Percentiles rank a stretch among this genome's conserved stretches.
phyloP scores from a whole-genome alignment of 2,797 vertebrate genomes.

The Parotocinclus haroldoi region DNA sequence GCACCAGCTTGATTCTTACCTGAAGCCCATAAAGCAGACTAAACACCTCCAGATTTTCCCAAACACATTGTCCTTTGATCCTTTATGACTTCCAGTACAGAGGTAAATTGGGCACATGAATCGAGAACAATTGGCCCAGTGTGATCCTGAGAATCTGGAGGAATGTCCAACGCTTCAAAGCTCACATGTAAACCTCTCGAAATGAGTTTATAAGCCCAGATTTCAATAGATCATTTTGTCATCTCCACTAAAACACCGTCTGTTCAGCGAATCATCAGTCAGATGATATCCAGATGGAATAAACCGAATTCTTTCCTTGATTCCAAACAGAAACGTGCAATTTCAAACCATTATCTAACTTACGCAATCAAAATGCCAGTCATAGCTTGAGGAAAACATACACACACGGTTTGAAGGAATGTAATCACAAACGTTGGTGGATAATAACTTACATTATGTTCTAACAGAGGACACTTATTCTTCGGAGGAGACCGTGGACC shows the following conservation, averaged over 20 bases:
- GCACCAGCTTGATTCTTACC: conserved; percentile 36
- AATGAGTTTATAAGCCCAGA: background rate
- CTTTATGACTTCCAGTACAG: background rate
- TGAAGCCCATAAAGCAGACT: conserved; percentile 11
- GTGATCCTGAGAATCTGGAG: conserved; percentile 3
- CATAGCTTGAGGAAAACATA: background rate
- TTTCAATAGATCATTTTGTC: conserved; percentile 17
- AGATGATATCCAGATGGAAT: conserved; percentile 32
- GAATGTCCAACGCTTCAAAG: conserved; percentile 13
- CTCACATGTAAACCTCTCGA: conserved; percentile 3
- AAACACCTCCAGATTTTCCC: conserved; percentile 9
- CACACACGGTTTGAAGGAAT: background rate
- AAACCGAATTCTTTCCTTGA: conserved; percentile 6
- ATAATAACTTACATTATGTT: conserved; percentile 3
- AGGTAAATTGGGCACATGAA: conserved; percentile 7
- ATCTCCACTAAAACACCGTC: background rate
- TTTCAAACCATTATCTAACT: background rate
- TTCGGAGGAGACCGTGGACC: conserved; percentile 86
- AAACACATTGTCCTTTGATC: conserved; percentile 8
- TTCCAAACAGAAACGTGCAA: background rate
- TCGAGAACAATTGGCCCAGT: background rate
- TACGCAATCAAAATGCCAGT: conserved; percentile 1
- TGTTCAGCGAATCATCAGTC: conserved; percentile 3
- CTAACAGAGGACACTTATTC: conserved; percentile 84
- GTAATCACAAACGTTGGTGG: conserved; percentile 7